Conservation (phyloP, 2,113 vertebrate species). For the Erpornis zantholeuca region DNA sequence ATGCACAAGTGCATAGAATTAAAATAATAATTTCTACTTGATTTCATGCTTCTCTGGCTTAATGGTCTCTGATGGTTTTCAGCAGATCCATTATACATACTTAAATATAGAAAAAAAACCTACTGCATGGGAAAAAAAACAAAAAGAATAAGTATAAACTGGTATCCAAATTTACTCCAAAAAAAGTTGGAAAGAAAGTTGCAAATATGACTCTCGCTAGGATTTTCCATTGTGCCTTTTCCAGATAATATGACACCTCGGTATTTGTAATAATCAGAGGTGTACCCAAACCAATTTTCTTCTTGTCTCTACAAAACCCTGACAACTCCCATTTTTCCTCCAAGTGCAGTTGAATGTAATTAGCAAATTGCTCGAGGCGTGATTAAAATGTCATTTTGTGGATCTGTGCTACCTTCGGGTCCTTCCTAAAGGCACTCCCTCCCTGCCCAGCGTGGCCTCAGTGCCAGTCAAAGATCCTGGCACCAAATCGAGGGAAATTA, state of each 20-base stretch:
- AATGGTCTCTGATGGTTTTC: constrained; percentile 65
- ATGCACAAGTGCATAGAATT: constrained; percentile 71
- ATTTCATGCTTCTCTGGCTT: constrained; percentile 76
- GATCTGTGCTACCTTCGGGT: background rate
- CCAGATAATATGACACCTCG: constrained; percentile 21
- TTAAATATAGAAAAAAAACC: constrained; percentile 56
- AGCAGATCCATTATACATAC: constrained; percentile 58
- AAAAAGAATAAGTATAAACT: constrained; percentile 3
- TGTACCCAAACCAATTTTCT: constrained; percentile 43
- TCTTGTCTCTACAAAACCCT: constrained; percentile 24
- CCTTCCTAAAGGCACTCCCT: background rate
- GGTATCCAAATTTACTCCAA: constrained; percentile 55
- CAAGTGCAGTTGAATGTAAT: constrained; percentile 59
- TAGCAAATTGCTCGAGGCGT: constrained; percentile 59
- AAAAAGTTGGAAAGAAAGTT: constrained; percentile 60
- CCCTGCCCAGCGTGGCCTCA: background rate
- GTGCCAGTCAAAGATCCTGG: background rate
- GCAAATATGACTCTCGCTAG: constrained; percentile 28
- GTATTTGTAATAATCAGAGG: constrained; percentile 19
- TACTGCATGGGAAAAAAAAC: background rate
- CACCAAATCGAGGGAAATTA: background rate
- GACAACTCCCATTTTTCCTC: constrained; percentile 30
- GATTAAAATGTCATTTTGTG: constrained; percentile 67
- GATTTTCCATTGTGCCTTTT: constrained; percentile 17
- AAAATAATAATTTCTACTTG: constrained; percentile 75